phyloP scores from a whole-genome alignment of 2,797 vertebrate species.

The Gouania willdenowi region DNA sequence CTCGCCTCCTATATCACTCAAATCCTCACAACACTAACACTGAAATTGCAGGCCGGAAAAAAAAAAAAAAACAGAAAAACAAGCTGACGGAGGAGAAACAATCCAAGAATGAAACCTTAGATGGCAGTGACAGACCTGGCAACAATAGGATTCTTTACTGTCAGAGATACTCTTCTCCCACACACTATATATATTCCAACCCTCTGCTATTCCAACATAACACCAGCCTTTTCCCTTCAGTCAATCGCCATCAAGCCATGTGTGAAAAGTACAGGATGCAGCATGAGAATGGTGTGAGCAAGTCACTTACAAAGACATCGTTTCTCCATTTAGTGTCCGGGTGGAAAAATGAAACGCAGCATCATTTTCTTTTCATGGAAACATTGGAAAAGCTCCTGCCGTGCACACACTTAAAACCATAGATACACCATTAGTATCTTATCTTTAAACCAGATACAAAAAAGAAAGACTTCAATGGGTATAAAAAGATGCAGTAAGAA shows the following conservation, averaged over 20 bases:
- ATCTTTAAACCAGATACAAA: slow-evolving; percentile 31
- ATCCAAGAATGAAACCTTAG: slow-evolving; percentile 38
- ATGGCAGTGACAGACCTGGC: slow-evolving; percentile 35
- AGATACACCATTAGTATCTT: slow-evolving; percentile 36
- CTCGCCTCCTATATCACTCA: slow-evolving; percentile 42
- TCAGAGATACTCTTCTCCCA: slow-evolving; percentile 12
- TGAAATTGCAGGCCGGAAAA: slow-evolving; percentile 23
- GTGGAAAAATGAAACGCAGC: slow-evolving; percentile 30
- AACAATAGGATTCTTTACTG: slow-evolving; percentile 30
- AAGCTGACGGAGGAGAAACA: slow-evolving; percentile 18
- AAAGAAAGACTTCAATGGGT: slow-evolving; percentile 46
- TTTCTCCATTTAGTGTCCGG: slow-evolving; percentile 53
- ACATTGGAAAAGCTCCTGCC: slow-evolving; percentile 22
- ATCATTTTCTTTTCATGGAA: slow-evolving; percentile 47
- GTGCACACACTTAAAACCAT: slow-evolving; percentile 15
- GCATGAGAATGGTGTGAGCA: slow-evolving; percentile 24
- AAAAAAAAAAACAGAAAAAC: slow-evolving; percentile 18
- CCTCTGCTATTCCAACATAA: slow-evolving; percentile 24
- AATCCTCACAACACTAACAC: slow-evolving; percentile 22
- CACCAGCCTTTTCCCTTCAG: slow-evolving; percentile 25
- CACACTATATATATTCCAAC: slow-evolving; percentile 22
- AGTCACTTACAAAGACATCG: slow-evolving; percentile 35
- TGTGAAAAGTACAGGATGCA: slow-evolving; percentile 36
- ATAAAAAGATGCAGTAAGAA: slow-evolving; percentile 46
- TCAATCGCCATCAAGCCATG: slow-evolving; percentile 34